Evolutionary conservation across 2,797 vertebrate species (phyloP), one percentile per base, ranked within the genome.

Genomic region (Chaenodraco wilsoni): DNA sequence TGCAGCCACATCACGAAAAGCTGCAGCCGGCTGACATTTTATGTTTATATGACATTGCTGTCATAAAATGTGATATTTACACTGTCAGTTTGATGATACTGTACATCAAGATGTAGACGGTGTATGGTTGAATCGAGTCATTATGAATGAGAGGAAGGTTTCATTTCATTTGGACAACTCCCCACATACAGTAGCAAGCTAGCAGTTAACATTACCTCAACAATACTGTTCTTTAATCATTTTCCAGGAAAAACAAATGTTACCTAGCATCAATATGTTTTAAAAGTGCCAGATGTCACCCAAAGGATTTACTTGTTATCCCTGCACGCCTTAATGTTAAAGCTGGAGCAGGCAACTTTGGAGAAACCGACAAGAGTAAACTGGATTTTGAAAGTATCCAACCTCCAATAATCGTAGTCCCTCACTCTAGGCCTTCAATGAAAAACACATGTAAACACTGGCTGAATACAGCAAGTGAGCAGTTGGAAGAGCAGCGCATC

Each of bases 51-150:
- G 21, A 55, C n/a, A 44, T 43, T 61, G 27, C 21, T 19, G 11
- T 67, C 37, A 65, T 67, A 57, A 66, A 78, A n/a, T 4, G n/a
- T 69, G 2, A 72, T 48, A 11, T 37, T n/a, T 52, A 21, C 12
- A 1, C 15, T 70, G 44, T 5, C 58, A 46, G 27, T 44, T 21
- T 62, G 33, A 37, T 68, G 16, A 37, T 27, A 46, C 63, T 40
- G 12, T 33, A 60, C 16, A 17, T 56, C 19, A 63, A 7, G 16
- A 61, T 54, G 40, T 59, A 40, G 21, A 27, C 55, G 52, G 17
- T 73, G 41, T 46, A 37, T 37, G 33, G 33, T 37, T 37, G 33
- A 37, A 37, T 37, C 19, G 55, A 37, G 55, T 4, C 27, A 55
- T 15, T 66, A 61, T 61, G 37, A 17, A 15, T 52, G 31, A 40